phyloP scores from a whole-genome alignment of 2,888 invertebrate species.

The Andrena fulva region DNA sequence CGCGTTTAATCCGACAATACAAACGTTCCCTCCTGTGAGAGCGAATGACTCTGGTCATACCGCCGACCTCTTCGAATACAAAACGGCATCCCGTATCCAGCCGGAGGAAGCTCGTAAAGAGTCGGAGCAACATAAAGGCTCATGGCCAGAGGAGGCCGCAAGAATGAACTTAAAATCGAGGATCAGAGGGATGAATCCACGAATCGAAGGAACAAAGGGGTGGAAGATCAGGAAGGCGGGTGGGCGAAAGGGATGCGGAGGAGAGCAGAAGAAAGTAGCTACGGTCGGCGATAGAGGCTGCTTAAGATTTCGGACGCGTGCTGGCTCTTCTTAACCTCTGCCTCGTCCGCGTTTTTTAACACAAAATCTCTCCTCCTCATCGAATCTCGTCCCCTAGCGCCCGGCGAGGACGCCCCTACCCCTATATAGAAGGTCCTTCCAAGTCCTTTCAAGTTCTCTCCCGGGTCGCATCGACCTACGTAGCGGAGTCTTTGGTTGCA shows the following conservation, averaged over 20 bases:
- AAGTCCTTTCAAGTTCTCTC: slow-evolving; percentile 58
- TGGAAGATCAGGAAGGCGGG: slow-evolving; percentile 13
- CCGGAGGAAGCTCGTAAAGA: neutral
- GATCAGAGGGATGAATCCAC: neutral
- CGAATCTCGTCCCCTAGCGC: slow-evolving; percentile 25
- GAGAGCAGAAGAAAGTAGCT: slow-evolving; percentile 24
- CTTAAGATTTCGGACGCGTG: slow-evolving; percentile 82
- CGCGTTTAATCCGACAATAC: slow-evolving; percentile 39
- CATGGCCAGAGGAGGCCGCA: slow-evolving; percentile 10
- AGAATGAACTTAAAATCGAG: slow-evolving; percentile 19
- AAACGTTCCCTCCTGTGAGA: neutral
- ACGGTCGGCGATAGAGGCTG: slow-evolving; percentile 62
- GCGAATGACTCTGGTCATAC: neutral
- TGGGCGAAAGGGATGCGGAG: neutral
- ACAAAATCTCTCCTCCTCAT: slow-evolving; percentile 70
- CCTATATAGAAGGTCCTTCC: slow-evolving; percentile 31
- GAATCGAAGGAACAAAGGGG: slow-evolving; percentile 21
- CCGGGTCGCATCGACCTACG: slow-evolving; percentile 55
- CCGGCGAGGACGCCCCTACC: neutral
- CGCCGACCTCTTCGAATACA: neutral
- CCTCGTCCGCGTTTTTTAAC: slow-evolving; percentile 83
- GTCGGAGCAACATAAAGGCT: neutral
- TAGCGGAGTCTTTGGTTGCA: slow-evolving; percentile 67
- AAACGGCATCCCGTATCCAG: neutral
- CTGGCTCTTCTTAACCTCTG: slow-evolving; percentile 80